Evolutionary conservation across 2,888 invertebrate species (phyloP), one percentile per base, ranked within the genome.

Genomic region (Hypomecis punctinalis): DNA sequence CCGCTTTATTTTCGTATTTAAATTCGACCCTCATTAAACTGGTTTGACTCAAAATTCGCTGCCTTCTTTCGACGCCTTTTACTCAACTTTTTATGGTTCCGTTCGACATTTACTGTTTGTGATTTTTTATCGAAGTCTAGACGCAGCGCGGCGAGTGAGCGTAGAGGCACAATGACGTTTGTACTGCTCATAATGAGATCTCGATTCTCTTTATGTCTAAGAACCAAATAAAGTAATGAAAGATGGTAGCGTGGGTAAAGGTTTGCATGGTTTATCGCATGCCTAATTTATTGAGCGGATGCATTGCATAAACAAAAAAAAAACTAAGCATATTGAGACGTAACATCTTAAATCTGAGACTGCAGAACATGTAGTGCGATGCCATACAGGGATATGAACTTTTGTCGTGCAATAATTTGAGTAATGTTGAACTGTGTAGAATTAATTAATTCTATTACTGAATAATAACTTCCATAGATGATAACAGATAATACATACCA

Each of bases 1-100:
- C 91, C 85, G 86, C 83, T 88, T 90, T 89, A 91, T 91, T 91
- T 90, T 91, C 91, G 83, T 91, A 92, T 93, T 91, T 90, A 91
- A 92, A 93, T 93, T 87, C 91, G 93, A 91, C 91, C 93, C 93
- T 90, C 93, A 93, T 92, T 92, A 93, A 93, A 93, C 93, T 84
- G 91, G 93, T 93, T 93, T 88, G 83, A 84, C 84, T 91, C 88
- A 91, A 93, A 91, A 93, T 92, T 92, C 86, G 91, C 92, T 91
- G 93, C 92, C 92, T 91, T 86, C 91, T 91, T 92, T 92, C 91
- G 91, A 89, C 92, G 92, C 91, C 91, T 93, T 92, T 92, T 91
- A 91, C 93, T 91, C 90, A 87, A 89, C 89, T 91, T 92, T 92
- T 92, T 92, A 90, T 91, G 85, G 90, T 89, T 91, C 92, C 90